These are phyloP conservation scores for Telmatochromis sp. DNA, from an alignment of 2,113 vertebrate genomes.

Conservation along the genomic window DNA sequence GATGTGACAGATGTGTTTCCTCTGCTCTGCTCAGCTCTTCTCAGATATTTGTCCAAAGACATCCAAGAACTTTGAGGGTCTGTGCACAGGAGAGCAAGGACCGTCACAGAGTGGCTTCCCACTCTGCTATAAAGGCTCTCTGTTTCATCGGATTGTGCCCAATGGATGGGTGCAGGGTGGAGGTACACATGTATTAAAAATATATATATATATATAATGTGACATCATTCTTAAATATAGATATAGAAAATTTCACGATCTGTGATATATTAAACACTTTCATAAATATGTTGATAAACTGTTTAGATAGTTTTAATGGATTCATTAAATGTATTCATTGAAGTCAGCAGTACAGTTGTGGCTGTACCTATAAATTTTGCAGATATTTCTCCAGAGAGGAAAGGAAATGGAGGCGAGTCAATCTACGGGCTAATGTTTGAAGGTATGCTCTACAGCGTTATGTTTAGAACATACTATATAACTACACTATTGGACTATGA, in stretches of 20 bases:
- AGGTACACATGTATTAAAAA: conserved; percentile 60
- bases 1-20: not conserved
- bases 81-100: conserved; percentile 77
- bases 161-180: conserved; percentile 88
- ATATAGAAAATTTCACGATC: not conserved
- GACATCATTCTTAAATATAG: not conserved
- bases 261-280: not conserved
- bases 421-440: conserved; percentile 83
- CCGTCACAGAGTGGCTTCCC: conserved; percentile 42
- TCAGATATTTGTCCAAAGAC: conserved; percentile 83
- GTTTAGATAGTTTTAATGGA: not conserved
- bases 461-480: not conserved
- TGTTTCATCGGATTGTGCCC: conserved; percentile 82
- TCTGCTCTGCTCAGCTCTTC: conserved; percentile 75
- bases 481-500: not conserved
- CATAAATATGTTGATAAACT: not conserved
- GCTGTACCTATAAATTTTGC: not conserved
- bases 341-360: not conserved
- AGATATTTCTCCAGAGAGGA: conserved; percentile 77
- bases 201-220: not conserved
- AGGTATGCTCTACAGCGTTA: conserved; percentile 53
- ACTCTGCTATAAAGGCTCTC: conserved; percentile 76
- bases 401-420: conserved; percentile 76
- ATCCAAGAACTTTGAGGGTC: conserved; percentile 78
- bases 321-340: not conserved